Base-by-base conservation (phyloP, 2,888 invertebrate species). In the Agrochola macilenta region DNA sequence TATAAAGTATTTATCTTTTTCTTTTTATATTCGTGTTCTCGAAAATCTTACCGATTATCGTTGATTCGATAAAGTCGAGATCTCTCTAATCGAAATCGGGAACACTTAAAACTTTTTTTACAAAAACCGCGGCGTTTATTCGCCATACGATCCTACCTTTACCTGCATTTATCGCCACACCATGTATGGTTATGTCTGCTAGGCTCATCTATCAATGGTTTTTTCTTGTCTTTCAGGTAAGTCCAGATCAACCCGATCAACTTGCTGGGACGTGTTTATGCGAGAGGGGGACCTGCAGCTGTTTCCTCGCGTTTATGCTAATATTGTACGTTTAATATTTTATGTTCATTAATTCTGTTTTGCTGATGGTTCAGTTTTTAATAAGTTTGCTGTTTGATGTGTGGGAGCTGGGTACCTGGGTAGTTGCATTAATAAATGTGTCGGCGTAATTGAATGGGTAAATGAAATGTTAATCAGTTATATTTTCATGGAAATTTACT, bases 191-290 rank as follows among this genome's bases (percentile, higher is more conserved):
- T 66, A 69, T 61, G 72, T 65, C 72, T 78, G 71, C 87, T 76
- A 83, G 87, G 77, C 82, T 84, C 87, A 86, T 90, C 86, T 91
- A 89, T 89, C 90, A 89, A 87, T 86, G 79, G 71, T 89, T 91
- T 91, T 90, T 91, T 89, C 88, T 89, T 79, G 61, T 26, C 63
- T 92, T 92, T 80, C 92, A 92, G 92, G 92, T 92, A 92, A 92
- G 92, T 91, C 84, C 73, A 81, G 82, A 74, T 71, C 84, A 78
- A 86, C 86, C 71, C 69, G 83, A 83, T 74, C 79, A 76, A 86
- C 87, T 78, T 79, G 87, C 77, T 46, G 70, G 74, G 85, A 85
- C 86, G 82, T 79, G 89, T 88, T 86, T 89, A 79, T 76, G 78
- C 69, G 58, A 76, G 66, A 79, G 43, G 49, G 17, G 49, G 17